Conservation (phyloP, 2,888 invertebrate genomes). For the Sicus ferrugineus region DNA sequence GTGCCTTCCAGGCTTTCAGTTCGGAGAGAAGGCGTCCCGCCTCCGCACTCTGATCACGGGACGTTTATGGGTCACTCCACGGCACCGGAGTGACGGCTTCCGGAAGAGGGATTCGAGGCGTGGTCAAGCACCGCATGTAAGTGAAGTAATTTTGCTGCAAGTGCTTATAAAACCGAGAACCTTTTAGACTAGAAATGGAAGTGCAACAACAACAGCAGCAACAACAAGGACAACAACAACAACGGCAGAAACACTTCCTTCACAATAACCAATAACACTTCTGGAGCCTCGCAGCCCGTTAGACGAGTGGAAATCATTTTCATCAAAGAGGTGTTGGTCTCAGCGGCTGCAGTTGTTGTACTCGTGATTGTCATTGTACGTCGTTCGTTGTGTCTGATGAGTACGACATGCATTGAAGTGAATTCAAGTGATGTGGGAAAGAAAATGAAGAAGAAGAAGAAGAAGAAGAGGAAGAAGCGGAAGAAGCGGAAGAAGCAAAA, state of each 20-base stretch:
- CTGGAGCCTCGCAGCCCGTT: too few relatives aligned
- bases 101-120: not conserved
- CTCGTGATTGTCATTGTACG: not conserved
- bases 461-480: not conserved
- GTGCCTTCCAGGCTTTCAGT: not conserved
- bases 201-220: not conserved
- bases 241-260: not conserved
- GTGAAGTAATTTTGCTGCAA: constrained; percentile 15
- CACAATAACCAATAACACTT: not conserved
- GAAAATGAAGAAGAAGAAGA: not conserved
- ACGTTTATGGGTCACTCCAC: constrained; percentile 7
- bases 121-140: constrained; percentile 2
- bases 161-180: not conserved
- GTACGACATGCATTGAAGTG: constrained; percentile 1
- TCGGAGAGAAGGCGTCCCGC: not conserved
- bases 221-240: not conserved
- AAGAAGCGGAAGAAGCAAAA: not conserved
- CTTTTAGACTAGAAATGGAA: not conserved
- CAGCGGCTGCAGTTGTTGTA: not conserved
- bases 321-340: constrained; percentile 8
- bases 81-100: not conserved
- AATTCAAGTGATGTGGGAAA: not conserved
- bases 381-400: not conserved
- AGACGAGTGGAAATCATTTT: constrained; percentile 12
- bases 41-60: not conserved